Percentiles rank a stretch among this genome's conserved stretches.
Conservation (phyloP, 2,797 vertebrate species). For the Tapirus indicus region DNA sequence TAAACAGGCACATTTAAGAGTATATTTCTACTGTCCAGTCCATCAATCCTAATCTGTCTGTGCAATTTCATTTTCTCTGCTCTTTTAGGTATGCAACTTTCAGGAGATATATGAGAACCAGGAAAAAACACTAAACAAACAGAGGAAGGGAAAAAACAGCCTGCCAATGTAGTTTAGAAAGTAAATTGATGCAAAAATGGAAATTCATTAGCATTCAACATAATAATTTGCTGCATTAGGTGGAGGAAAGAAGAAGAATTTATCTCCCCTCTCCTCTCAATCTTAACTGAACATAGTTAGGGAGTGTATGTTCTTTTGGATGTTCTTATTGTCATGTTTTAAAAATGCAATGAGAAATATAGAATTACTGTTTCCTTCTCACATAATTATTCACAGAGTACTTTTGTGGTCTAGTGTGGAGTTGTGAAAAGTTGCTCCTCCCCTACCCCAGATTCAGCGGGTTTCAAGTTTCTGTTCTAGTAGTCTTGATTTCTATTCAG, state of each 20-base stretch:
- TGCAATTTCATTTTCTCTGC: background rate
- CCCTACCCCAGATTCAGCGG: background rate
- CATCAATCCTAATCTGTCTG: background rate
- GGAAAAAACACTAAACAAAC: background rate
- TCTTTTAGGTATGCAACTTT: background rate
- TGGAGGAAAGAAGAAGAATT: background rate
- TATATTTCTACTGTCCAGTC: background rate
- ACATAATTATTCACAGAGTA: background rate
- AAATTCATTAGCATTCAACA: background rate
- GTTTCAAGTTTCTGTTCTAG: background rate
- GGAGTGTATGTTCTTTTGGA: background rate
- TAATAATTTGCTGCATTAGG: background rate
- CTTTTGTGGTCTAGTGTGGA: background rate
- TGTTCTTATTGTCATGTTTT: background rate
- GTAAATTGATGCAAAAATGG: background rate
- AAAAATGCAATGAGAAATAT: background rate
- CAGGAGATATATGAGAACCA: background rate
- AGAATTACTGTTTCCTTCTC: background rate
- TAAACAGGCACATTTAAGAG: background rate
- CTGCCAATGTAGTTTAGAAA: background rate
- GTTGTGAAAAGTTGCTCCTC: background rate
- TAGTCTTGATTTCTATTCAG: background rate
- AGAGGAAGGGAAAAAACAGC: background rate
- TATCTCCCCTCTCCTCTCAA: background rate
- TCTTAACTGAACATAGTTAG: background rate